A percentile compares a stretch with the other conserved stretches of the same genome.
phyloP scores from a whole-genome alignment of 2,797 vertebrate species.

The Bradypodion pumilum region DNA sequence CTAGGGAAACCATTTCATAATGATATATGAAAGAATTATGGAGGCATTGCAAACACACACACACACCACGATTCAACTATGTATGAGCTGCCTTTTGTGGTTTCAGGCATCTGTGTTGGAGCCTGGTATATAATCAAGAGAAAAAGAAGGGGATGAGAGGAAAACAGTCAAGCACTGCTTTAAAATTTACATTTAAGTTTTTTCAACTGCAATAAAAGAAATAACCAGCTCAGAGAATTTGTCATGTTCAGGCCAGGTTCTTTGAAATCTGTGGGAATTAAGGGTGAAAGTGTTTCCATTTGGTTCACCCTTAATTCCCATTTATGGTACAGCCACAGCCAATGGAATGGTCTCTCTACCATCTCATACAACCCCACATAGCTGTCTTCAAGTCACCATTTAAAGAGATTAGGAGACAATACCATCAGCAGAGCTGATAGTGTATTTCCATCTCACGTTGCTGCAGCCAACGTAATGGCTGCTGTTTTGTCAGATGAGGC shows the following conservation, averaged over 20 bases:
- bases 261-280: background rate
- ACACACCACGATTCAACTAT: too few relatives aligned
- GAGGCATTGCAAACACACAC: too few relatives aligned
- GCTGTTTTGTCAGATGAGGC: background rate
- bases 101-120: too few relatives aligned
- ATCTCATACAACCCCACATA: background rate
- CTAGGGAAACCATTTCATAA: too few relatives aligned
- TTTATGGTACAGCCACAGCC: too few relatives aligned
- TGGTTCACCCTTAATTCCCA: too few relatives aligned
- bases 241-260: background rate
- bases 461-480: background rate
- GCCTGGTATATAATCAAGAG: background rate
- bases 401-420: background rate
- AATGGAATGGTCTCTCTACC: background rate
- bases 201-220: too few relatives aligned
- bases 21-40: too few relatives aligned
- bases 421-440: background rate
- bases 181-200: too few relatives aligned
- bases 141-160: background rate
- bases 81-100: too few relatives aligned
- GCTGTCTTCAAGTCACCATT: background rate
- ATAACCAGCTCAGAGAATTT: background rate
- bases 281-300: too few relatives aligned
- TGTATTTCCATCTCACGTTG: background rate
- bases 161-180: background rate